These are phyloP conservation scores for Eucera pruinosa DNA, from an alignment of 2,888 invertebrate species.

Conservation along the genomic window DNA sequence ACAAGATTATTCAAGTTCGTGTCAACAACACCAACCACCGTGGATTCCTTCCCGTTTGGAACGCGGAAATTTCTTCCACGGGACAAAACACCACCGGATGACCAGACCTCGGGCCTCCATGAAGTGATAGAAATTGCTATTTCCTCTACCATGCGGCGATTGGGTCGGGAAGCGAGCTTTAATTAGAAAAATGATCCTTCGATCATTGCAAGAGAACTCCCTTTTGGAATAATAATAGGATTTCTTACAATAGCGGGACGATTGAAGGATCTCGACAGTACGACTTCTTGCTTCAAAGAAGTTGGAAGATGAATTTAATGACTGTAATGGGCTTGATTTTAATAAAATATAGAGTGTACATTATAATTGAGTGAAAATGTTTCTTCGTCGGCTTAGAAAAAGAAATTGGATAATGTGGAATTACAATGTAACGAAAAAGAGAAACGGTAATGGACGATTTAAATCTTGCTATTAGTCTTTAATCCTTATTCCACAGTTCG, in stretches of 20 bases:
- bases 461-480: too few relatives aligned
- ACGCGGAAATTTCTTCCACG: constrained; percentile 53
- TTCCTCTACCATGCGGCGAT: neutral
- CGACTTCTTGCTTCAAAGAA: too few relatives aligned
- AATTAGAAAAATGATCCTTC: neutral
- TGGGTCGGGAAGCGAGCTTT: neutral
- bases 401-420: too few relatives aligned
- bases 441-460: too few relatives aligned
- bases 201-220: neutral
- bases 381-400: too few relatives aligned
- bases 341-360: too few relatives aligned
- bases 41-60: constrained; percentile 34
- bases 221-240: neutral
- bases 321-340: too few relatives aligned
- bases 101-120: neutral
- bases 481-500: too few relatives aligned
- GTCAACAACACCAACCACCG: constrained; percentile 33
- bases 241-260: neutral
- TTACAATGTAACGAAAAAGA: too few relatives aligned
- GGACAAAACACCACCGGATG: constrained; percentile 38
- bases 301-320: too few relatives aligned
- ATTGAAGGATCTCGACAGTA: neutral
- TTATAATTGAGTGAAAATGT: too few relatives aligned
- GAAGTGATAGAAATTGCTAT: constrained; percentile 23
- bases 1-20: constrained; percentile 59